These are phyloP conservation scores for Silurus meridionalis DNA, from an alignment of 2,113 vertebrate genomes.

Conservation along the genomic window DNA sequence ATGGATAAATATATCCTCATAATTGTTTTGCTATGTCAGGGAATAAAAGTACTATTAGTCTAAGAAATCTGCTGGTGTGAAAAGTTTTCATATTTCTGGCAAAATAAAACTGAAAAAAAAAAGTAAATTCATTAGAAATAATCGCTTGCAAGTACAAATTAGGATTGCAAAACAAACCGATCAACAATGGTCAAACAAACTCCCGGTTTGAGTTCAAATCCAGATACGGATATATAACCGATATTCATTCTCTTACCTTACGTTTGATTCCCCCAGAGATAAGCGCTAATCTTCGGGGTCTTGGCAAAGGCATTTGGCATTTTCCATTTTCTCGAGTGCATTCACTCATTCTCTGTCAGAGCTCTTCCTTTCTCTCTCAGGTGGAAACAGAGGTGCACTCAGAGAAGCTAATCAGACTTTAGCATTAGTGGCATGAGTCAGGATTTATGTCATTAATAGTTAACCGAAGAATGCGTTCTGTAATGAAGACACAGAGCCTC, in stretches of 20 bases:
- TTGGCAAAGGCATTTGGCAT: neutral
- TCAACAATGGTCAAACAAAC: neutral
- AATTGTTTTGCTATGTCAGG: neutral
- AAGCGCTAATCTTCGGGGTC: neutral
- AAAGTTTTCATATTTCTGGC: too few relatives aligned
- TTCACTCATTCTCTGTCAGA: constrained; percentile 8
- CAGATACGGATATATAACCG: neutral
- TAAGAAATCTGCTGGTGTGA: neutral
- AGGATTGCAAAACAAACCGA: neutral
- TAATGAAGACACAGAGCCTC: constrained; percentile 39
- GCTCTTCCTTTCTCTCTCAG: constrained; percentile 39
- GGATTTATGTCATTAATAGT: constrained; percentile 46
- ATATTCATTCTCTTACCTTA: neutral
- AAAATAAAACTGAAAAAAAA: too few relatives aligned
- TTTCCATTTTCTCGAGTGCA: constrained; percentile 36
- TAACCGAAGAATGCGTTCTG: constrained; percentile 35
- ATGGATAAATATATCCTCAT: neutral
- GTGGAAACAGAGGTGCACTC: constrained; percentile 33
- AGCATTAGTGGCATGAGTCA: constrained; percentile 37
- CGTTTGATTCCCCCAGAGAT: neutral
- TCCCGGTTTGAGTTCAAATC: neutral
- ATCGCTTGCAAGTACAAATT: neutral
- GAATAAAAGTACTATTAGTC: neutral
- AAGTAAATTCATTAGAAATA: neutral
- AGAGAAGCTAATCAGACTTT: constrained; percentile 41